Evolutionary conservation across 2,113 vertebrate genomes (phyloP).

Genomic region (Crotalus helleri): DNA sequence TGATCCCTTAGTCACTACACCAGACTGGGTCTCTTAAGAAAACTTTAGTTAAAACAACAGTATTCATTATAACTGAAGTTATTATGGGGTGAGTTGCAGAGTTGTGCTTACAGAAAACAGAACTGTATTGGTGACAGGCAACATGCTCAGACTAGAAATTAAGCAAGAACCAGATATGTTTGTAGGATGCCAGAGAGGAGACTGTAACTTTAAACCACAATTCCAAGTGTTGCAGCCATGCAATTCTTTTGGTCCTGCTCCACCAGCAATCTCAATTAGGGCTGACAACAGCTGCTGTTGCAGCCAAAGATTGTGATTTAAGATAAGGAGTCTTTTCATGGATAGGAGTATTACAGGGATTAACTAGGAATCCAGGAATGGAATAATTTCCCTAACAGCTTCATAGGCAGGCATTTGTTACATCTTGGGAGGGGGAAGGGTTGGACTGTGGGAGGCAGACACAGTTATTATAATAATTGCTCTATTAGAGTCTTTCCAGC

Average conservation of each 20-base stretch:
- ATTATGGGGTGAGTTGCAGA: not conserved
- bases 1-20: not conserved
- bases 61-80: not conserved
- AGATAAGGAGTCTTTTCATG: conserved; percentile 16
- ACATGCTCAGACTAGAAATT: not conserved
- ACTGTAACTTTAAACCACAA: not conserved
- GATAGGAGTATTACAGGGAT: conserved; percentile 28
- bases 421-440: not conserved
- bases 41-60: not conserved
- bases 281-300: conserved; percentile 10
- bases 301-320: conserved; percentile 31
- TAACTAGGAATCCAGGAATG: conserved; percentile 34
- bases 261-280: conserved; percentile 15
- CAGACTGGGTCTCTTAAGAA: not conserved
- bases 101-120: not conserved
- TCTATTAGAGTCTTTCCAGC: conserved; percentile 12
- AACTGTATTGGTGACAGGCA: not conserved
- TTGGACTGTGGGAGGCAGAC: not conserved
- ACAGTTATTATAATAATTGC: not conserved
- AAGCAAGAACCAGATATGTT: not conserved
- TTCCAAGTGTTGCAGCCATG: not conserved
- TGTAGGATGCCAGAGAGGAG: not conserved
- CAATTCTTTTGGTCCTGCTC: not conserved
- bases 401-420: conserved; percentile 9
- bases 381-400: conserved; percentile 42